Evolutionary conservation across 1,140 invertebrate species (phyloP).

Genomic region (Meloidogyne hapla): DNA sequence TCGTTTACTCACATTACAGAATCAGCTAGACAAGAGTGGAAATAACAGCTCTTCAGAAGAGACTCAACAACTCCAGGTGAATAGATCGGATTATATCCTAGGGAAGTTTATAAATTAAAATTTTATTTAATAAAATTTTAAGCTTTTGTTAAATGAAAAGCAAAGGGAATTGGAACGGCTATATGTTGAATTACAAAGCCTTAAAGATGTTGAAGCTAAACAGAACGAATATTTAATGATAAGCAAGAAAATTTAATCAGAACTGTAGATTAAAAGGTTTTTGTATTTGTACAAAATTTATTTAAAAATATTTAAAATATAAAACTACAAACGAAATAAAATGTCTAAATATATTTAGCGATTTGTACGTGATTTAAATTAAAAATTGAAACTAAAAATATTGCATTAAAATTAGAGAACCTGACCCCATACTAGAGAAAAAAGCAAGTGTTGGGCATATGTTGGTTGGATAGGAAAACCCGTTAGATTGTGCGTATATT

Average conservation of each 20-base stretch:
- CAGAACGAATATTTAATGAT: slow-evolving; percentile 24
- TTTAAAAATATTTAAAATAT: not conserved
- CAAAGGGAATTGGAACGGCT: slow-evolving; percentile 25
- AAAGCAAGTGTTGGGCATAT: not conserved
- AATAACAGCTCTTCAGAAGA: slow-evolving; percentile 1
- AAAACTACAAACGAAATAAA: not conserved
- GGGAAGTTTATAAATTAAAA: not conserved
- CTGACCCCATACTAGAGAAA: not conserved
- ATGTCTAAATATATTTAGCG: not conserved
- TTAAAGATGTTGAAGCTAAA: slow-evolving; percentile 19
- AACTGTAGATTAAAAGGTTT: not conserved
- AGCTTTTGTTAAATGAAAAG: slow-evolving; percentile 19
- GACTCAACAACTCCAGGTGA: slow-evolving; percentile 11
- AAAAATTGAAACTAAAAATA: slow-evolving; percentile 6
- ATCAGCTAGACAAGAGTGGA: slow-evolving; percentile 17
- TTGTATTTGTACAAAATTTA: not conserved
- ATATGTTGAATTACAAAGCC: slow-evolving; percentile 7
- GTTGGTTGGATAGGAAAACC: not conserved
- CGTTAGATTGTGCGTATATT: not conserved
- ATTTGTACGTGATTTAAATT: not conserved
- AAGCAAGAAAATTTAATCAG: slow-evolving; percentile 21
- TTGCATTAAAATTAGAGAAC: not conserved
- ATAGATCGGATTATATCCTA: too few species aligned
- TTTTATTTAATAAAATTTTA: not conserved
- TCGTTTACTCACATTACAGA: slow-evolving; percentile 15